Percentiles rank a stretch among this genome's conserved stretches.
Evolutionary conservation across 2,797 vertebrate genomes (phyloP).

Genomic region (Lepidocolaptes lacrymiger): DNA sequence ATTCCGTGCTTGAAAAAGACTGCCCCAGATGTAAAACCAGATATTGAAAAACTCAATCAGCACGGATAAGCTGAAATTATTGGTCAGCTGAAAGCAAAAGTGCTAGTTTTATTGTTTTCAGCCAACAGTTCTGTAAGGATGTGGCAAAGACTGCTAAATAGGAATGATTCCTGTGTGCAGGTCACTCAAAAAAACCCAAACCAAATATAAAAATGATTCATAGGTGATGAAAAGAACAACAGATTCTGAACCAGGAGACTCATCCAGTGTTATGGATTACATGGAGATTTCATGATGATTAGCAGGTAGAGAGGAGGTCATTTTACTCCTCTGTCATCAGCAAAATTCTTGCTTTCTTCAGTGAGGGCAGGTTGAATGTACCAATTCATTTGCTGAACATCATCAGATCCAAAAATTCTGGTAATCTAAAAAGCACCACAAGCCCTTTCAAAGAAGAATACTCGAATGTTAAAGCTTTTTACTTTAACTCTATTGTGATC

Average conservation of each 20-base stretch:
- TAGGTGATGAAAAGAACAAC: not conserved
- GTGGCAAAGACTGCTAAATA: not conserved
- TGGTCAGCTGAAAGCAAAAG: not conserved
- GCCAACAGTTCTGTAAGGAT: not conserved
- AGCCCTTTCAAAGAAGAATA: not conserved
- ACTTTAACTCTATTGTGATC: not conserved
- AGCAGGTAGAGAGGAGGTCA: not conserved
- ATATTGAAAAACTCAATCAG: not conserved
- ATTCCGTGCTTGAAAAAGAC: not conserved
- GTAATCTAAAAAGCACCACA: fast-evolving
- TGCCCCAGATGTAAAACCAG: not conserved
- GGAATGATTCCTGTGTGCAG: not conserved
- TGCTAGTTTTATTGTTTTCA: not conserved
- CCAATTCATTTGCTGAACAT: not conserved
- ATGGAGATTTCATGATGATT: not conserved
- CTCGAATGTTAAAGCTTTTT: fast-evolving
- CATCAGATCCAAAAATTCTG: not conserved
- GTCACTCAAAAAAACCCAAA: not conserved
- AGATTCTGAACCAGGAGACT: not conserved
- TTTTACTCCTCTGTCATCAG: not conserved
- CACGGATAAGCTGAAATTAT: not conserved
- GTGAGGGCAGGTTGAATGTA: not conserved
- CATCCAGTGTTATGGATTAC: not conserved
- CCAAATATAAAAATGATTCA: not conserved
- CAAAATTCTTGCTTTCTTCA: not conserved